A percentile compares a stretch with the other conserved stretches of the same genome.
Conservation (phyloP, 2,888 invertebrate species). For the Hydrotaea cyrtoneurina region DNA sequence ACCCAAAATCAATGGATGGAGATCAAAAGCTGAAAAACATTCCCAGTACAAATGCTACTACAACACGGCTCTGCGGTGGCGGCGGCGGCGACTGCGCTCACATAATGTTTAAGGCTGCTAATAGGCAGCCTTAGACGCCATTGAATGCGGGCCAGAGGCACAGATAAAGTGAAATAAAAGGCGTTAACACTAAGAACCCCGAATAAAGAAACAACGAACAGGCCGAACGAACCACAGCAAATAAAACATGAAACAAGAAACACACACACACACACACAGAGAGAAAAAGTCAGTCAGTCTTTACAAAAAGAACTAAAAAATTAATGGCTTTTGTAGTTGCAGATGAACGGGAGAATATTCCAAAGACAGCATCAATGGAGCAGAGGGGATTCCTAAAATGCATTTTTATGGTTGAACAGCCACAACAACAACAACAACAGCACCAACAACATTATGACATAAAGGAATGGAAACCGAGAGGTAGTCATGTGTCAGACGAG, state of each 20-base stretch:
- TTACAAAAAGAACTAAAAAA: slow-evolving; percentile 2
- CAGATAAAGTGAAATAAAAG: slow-evolving; percentile 62
- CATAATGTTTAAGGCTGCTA: slow-evolving; percentile 25
- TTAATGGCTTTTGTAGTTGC: slow-evolving; percentile 56
- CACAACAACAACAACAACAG: slow-evolving; percentile 9
- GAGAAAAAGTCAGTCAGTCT: slow-evolving; percentile 13
- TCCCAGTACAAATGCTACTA: slow-evolving; percentile 32
- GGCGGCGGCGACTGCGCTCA: slow-evolving; percentile 12
- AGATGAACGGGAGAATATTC: background rate
- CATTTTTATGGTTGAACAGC: slow-evolving; percentile 58
- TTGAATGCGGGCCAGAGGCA: slow-evolving; percentile 13
- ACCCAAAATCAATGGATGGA: slow-evolving; percentile 31
- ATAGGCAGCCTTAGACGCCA: slow-evolving; percentile 47
- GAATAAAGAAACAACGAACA: background rate
- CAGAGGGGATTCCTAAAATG: slow-evolving; percentile 62
- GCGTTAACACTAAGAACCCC: slow-evolving; percentile 61
- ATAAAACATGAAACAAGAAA: slow-evolving; percentile 14
- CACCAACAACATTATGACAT: slow-evolving; percentile 26
- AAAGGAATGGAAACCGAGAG: background rate
- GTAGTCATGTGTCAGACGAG: background rate
- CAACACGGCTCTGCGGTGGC: slow-evolving; percentile 22
- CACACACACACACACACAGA: slow-evolving; percentile 20
- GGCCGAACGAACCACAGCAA: background rate
- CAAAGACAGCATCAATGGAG: slow-evolving; percentile 2
- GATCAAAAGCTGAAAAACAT: slow-evolving; percentile 19